Evolutionary conservation across 92 coral and sea anemone species (phyloP).

Genomic region (Phenganax marumi): DNA sequence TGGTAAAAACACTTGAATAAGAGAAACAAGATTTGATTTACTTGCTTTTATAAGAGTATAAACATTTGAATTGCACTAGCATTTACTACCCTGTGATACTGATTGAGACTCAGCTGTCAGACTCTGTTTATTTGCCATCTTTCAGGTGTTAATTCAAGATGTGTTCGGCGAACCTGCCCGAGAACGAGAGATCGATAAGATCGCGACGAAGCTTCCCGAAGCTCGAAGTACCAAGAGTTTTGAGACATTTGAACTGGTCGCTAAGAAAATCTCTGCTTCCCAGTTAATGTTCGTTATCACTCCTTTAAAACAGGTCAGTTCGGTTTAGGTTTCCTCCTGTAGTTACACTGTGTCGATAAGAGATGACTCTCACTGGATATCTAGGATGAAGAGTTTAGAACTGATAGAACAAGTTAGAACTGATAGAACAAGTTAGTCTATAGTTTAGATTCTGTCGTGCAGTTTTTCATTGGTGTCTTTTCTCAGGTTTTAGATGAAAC

Average conservation of each 20-base stretch:
- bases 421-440: neutral
- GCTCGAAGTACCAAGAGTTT: conserved; percentile 83
- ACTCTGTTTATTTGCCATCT: neutral
- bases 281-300: conserved; percentile 67
- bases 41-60: too few species aligned
- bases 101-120: neutral
- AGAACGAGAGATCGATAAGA: conserved; percentile 93
- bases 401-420: neutral
- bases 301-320: conserved; percentile 79
- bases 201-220: conserved; percentile 88
- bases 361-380: neutral
- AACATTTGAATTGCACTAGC: too few species aligned
- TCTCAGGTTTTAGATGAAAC: conserved; percentile 77
- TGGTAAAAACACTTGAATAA: too few species aligned
- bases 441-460: neutral
- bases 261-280: conserved; percentile 64
- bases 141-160: conserved; percentile 82
- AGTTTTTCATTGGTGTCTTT: neutral
- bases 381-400: neutral
- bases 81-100: too few species aligned
- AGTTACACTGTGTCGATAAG: neutral
- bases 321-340: neutral
- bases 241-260: conserved; percentile 83
- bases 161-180: conserved; percentile 86
- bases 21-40: too few species aligned